Evolutionary conservation across 2,113 vertebrate genomes (phyloP).

Genomic region (Syngnathus floridae): DNA sequence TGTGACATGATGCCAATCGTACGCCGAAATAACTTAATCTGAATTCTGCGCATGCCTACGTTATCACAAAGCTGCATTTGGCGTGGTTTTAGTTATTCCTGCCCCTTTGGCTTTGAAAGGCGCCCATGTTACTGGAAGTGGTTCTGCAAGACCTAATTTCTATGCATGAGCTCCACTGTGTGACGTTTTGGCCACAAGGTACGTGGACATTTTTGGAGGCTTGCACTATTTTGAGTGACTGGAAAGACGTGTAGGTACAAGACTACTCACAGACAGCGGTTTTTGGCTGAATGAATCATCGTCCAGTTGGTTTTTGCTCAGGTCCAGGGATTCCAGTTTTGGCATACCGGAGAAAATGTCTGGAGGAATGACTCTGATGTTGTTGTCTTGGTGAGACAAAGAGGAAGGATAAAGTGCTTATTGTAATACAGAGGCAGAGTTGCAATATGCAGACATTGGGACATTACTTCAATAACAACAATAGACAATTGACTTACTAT

Average conservation of each 20-base stretch:
- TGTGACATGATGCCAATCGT: neutral
- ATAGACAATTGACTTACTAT: neutral
- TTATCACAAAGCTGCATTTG: neutral
- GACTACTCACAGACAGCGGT: conserved; percentile 61
- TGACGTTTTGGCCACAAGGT: neutral
- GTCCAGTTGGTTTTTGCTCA: conserved; percentile 73
- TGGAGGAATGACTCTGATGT: conserved; percentile 58
- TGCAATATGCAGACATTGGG: neutral
- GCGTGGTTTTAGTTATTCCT: neutral
- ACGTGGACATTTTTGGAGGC: neutral
- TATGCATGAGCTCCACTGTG: neutral
- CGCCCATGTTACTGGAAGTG: neutral
- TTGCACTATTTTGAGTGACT: neutral
- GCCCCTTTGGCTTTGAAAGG: neutral
- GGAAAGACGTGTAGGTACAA: conserved; percentile 3
- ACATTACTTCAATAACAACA: neutral
- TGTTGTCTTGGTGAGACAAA: conserved; percentile 64
- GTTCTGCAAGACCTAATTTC: neutral
- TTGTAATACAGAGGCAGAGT: neutral
- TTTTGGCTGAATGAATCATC: conserved; percentile 57
- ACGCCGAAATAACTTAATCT: neutral
- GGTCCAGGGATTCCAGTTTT: conserved; percentile 70
- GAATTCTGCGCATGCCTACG: neutral
- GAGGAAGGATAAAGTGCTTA: neutral
- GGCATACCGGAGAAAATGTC: conserved; percentile 64